Conservation (phyloP, 2,888 invertebrate species). For the Adela reaumurella region DNA sequence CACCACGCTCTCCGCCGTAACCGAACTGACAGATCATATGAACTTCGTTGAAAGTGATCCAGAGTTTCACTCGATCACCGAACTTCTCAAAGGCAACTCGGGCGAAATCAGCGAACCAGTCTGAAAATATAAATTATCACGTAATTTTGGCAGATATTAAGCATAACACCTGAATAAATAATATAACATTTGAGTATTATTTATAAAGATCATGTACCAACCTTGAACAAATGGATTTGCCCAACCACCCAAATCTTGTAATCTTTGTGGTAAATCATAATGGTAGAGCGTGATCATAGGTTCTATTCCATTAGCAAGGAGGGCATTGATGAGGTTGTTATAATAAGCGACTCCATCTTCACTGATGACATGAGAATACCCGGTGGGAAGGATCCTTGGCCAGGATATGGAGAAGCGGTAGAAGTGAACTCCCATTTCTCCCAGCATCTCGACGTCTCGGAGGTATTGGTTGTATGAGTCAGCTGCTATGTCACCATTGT, state of each 20-base stretch:
- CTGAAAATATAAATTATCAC: conserved; percentile 21
- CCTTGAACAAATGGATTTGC: conserved; percentile 44
- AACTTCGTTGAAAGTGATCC: conserved; percentile 66
- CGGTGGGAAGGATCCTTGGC: conserved; percentile 64
- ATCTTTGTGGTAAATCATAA: conserved; percentile 50
- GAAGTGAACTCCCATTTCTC: conserved; percentile 49
- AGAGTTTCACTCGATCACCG: conserved; percentile 49
- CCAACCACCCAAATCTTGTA: conserved; percentile 55
- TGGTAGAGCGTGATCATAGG: conserved; percentile 56
- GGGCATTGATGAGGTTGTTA: conserved; percentile 59
- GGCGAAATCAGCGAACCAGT: conserved; percentile 46
- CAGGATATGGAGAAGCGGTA: conserved; percentile 65
- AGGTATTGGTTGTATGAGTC: conserved; percentile 63
- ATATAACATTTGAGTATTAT: too few species aligned
- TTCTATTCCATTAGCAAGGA: conserved; percentile 33
- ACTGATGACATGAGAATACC: conserved; percentile 52
- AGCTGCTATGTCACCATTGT: conserved; percentile 62
- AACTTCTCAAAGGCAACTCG: conserved; percentile 39
- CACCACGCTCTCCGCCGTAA: conserved; percentile 29
- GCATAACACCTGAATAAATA: too few species aligned
- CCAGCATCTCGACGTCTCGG: conserved; percentile 58
- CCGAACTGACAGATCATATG: conserved; percentile 20
- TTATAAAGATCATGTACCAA: conserved; percentile 16
- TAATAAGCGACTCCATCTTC: conserved; percentile 64
- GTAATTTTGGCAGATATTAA: too few species aligned